Evolutionary conservation across 1,140 invertebrate species (phyloP), one percentile per base, ranked within the genome.

Genomic region (Steinernema khuongi): DNA sequence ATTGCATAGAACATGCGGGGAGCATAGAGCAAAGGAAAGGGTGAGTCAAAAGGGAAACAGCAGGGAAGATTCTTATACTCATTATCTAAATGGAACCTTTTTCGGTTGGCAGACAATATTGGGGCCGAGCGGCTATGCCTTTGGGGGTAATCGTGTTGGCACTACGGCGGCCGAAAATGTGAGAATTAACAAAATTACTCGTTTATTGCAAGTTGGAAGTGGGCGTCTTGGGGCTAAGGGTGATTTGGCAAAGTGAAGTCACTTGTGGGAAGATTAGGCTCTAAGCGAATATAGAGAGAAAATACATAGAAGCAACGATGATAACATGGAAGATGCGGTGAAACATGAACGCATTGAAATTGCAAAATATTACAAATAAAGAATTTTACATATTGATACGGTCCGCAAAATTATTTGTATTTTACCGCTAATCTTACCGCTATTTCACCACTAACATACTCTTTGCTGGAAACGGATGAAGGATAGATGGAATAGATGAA

Each of bases 1-100:
- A 41, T 41, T 11, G n/a, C n/a, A 11, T 41, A 7, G n/a, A 41
- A n/a, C 36, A 41, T 11, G 7, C 7, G 36, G 7, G 36, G 7
- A 41, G 36, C 36, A n/a, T 41, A n/a, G 36, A n/a, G 36, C 36
- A n/a, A 41, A n/a, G 7, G n/a, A n/a, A 41, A 41, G n/a, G n/a
- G 36, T 7, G n/a, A n/a, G n/a, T n/a, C 36, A 41, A 41, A 41
- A 41, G 36, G 36, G 7, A 41, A n/a, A 11, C 50, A 60, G 19
- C 4, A 22, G 26, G 22, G 26, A n/a, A 60, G 50, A 60, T 60
- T 60, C 50, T 60, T 60, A 22, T 60, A 60, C 50, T 60, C 50
- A 60, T 60, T 60, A 60, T 60, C 50, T 60, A 60, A 60, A 60
- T 60, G 50, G 50, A 22, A 14, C 50, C 19, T 60, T 60, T 60